Conservation (phyloP, 2,113 vertebrate genomes). For the Chaenocephalus aceratus region DNA sequence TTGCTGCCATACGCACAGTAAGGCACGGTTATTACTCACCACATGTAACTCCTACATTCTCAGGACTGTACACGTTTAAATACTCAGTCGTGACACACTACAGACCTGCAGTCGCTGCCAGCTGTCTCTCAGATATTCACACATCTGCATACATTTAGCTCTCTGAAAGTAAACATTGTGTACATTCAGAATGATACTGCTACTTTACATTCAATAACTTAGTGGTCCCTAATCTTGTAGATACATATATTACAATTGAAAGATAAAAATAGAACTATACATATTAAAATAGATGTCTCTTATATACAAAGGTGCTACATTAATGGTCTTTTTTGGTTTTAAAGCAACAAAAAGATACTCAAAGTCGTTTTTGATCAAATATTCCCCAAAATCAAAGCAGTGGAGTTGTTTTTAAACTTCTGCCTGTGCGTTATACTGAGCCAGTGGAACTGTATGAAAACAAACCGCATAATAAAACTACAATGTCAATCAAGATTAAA, state of each 20-base stretch:
- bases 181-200: neutral
- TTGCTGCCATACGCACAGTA: constrained; percentile 71
- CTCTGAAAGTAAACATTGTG: constrained; percentile 39
- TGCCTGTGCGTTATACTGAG: constrained; percentile 18
- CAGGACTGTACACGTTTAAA: constrained; percentile 48
- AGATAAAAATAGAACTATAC: constrained; percentile 13
- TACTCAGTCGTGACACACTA: constrained; percentile 21
- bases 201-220: constrained; percentile 54
- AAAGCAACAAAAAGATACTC: constrained; percentile 53
- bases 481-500: constrained; percentile 26
- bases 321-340: constrained; percentile 25
- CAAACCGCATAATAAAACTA: constrained; percentile 3
- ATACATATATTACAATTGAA: constrained; percentile 3
- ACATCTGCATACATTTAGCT: constrained; percentile 60
- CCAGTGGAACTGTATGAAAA: constrained; percentile 26
- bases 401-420: constrained; percentile 13
- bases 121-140: constrained; percentile 36
- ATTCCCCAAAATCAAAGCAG: constrained; percentile 7
- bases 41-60: constrained; percentile 55
- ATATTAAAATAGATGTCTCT: constrained; percentile 60
- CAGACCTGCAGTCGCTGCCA: constrained; percentile 19
- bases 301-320: constrained; percentile 26
- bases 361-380: neutral
- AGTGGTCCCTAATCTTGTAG: constrained; percentile 10
- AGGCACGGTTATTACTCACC: constrained; percentile 65